These are phyloP conservation scores for Potorous gilbertii DNA, from an alignment of 2,797 vertebrate genomes.

Conservation along the genomic window DNA sequence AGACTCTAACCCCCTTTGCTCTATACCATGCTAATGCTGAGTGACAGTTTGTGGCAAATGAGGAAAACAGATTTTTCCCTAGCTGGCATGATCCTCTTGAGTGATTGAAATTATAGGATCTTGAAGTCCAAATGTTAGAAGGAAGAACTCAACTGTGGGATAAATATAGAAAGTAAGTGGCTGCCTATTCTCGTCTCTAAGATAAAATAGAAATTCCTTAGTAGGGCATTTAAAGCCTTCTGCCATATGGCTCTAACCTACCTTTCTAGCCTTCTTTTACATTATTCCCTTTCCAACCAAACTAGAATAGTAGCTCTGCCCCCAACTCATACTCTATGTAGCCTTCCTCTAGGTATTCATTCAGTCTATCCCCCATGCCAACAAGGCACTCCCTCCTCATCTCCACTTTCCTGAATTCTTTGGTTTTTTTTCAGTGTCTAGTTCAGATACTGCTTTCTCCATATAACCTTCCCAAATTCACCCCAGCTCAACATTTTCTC, in stretches of 20 bases:
- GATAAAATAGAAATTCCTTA: not conserved
- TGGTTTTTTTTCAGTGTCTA: not conserved
- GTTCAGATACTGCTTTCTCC: not conserved
- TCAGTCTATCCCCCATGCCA: not conserved
- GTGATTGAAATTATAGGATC: not conserved
- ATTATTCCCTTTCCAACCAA: not conserved
- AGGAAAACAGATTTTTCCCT: not conserved
- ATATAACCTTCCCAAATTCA: not conserved
- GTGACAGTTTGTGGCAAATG: not conserved
- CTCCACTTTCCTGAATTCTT: not conserved
- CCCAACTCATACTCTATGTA: not conserved
- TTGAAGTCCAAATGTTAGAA: not conserved
- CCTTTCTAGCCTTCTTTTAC: not conserved
- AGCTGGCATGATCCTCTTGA: not conserved
- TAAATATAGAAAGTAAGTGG: not conserved
- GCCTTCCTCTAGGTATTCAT: not conserved
- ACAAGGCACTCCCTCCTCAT: not conserved
- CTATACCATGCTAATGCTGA: not conserved
- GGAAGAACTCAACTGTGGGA: not conserved
- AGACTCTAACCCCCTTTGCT: not conserved
- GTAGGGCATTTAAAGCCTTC: not conserved
- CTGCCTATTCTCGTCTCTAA: not conserved
- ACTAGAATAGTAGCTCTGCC: not conserved
- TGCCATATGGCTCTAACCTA: not conserved
- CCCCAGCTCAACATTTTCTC: not conserved